phyloP scores from a whole-genome alignment of 2,888 invertebrate genomes.

The Disparrhopalites patrizii region DNA sequence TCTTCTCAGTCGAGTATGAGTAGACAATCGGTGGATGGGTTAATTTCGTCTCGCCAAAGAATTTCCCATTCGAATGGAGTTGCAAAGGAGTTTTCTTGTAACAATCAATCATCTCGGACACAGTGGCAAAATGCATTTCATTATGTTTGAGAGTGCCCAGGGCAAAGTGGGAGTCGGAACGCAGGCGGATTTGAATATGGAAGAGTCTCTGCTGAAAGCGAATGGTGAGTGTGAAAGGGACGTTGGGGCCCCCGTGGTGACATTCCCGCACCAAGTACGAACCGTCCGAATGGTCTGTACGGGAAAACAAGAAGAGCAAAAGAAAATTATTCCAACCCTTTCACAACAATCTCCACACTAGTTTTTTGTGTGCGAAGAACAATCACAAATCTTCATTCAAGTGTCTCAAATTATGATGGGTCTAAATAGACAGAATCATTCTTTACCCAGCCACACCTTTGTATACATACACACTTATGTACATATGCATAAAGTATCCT shows the following conservation, averaged over 20 bases:
- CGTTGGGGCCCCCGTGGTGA: constrained; percentile 44
- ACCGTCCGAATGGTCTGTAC: constrained; percentile 28
- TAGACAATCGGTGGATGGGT: constrained; percentile 48
- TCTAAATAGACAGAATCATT: no score
- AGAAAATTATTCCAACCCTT: background rate
- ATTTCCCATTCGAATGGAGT: constrained; percentile 47
- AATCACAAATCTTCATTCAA: no score
- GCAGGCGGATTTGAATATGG: constrained; percentile 46
- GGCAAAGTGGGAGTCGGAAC: constrained; percentile 40
- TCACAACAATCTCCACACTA: no score
- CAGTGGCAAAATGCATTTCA: constrained; percentile 45
- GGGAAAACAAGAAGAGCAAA: background rate
- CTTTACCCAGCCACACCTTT: no score
- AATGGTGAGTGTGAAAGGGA: constrained; percentile 47
- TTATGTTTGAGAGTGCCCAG: constrained; percentile 45
- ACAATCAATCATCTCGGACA: constrained; percentile 46
- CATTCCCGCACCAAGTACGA: constrained; percentile 29
- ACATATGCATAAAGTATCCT: no score
- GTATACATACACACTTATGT: no score
- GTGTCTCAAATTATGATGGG: no score
- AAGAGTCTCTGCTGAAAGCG: constrained; percentile 45
- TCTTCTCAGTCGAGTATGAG: constrained; percentile 40
- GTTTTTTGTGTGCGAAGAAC: no score
- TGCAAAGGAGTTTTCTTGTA: constrained; percentile 48
- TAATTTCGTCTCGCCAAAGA: constrained; percentile 47